A percentile compares a stretch with the other conserved stretches of the same genome.
Evolutionary conservation across 2,797 vertebrate species (phyloP).

Genomic region (Lutjanus argentimaculatus): DNA sequence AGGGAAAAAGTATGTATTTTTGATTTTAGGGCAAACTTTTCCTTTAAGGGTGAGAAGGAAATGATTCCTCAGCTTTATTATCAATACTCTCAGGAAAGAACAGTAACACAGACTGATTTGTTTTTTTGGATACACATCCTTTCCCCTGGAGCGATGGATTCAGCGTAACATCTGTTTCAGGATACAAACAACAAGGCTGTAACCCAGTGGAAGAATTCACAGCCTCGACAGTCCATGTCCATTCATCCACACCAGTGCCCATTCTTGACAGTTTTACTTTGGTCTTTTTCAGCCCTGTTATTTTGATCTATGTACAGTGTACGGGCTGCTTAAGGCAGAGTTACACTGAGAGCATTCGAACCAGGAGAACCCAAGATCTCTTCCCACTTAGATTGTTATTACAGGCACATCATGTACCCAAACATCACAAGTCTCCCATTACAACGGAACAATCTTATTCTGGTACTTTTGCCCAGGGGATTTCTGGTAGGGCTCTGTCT

Average conservation of each 20-base stretch:
- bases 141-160: conserved; percentile 31
- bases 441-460: conserved; percentile 34
- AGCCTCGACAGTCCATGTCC: conserved; percentile 43
- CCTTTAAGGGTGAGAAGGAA: conserved; percentile 7
- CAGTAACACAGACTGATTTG: conserved; percentile 10
- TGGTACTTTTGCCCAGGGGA: conserved; percentile 18
- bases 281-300: conserved; percentile 72
- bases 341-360: conserved; percentile 43
- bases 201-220: conserved; percentile 64
- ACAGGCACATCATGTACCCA: conserved; percentile 41
- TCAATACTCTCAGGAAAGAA: conserved; percentile 1
- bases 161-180: conserved; percentile 58
- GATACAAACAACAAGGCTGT: conserved; percentile 49
- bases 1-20: too few relatives aligned
- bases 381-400: conserved; percentile 46
- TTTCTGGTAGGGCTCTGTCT: conserved; percentile 1
- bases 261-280: conserved; percentile 71
- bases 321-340: conserved; percentile 37
- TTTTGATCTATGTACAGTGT: conserved; percentile 67
- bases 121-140: conserved; percentile 17
- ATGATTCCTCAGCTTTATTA: conserved; percentile 19
- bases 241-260: conserved; percentile 76
- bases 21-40: too few relatives aligned
- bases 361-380: conserved; percentile 45
- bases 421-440: conserved; percentile 55